Evolutionary conservation across 2,888 invertebrate species (phyloP), one percentile per base, ranked within the genome.

Genomic region (Sinodicranocentrus sp.): DNA sequence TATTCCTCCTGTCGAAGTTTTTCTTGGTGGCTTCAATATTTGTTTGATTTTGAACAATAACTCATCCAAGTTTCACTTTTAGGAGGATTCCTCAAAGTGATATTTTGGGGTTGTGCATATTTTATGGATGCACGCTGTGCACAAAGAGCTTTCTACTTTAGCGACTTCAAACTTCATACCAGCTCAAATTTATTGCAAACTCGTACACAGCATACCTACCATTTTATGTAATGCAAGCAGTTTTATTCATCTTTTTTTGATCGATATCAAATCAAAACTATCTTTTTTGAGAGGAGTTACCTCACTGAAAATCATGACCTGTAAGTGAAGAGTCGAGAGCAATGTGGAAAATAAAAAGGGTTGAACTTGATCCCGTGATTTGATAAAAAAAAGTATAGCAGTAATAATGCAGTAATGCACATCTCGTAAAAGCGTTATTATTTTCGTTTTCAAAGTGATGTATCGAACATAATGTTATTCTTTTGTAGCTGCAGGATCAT

Each of bases 311-410:
- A n/a, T 44, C 44, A 44, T 44, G 44, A 44, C n/a, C 44, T 44
- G 15, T n/a, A 44, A 52, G 19, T 3, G 19, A 19, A 48, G 48
- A 48, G 48, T 39, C 13, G 44, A n/a, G 8, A 52, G n/a, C 19
- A 52, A 52, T 52, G 33, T 10, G 33, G 33, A 33, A 8, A 52
- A 52, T 19, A 57, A 57, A 57, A 25, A 61, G 23, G 26, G 61
- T 61, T 79, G 79, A 79, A 71, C 71, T 71, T 79, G 71, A 79
- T 79, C 79, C 48, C 79, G 79, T 79, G 79, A 71, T 71, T 59
- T 71, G 79, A 79, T 79, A 79, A 79, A n/a, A 63, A 10, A 6
- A 48, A 6, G 3, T 0, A 76, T 57, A 57, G 6, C 48, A n/a
- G 39, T 44, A 44, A n/a, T 3, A 3, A 44, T n/a, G n/a, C n/a